These are phyloP conservation scores for Mnemiopsis leidyi DNA, from an alignment of 37 sponge, comb jelly and placozoan species.

Conservation along the genomic window DNA sequence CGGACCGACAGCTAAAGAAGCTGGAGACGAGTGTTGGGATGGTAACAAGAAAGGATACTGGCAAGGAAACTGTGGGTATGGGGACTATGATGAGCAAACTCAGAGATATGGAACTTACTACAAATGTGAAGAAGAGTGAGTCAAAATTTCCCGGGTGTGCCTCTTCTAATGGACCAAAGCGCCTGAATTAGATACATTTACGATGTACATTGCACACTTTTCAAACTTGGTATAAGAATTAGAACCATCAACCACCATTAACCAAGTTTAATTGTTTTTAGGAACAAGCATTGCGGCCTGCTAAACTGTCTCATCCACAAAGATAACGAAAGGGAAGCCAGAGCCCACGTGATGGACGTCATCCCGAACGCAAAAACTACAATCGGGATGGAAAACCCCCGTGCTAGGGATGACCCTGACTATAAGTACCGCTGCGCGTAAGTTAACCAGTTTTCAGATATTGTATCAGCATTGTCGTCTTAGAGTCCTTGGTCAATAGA, in stretches of 20 bases:
- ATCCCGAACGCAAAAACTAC: background rate
- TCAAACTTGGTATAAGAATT: too few relatives aligned
- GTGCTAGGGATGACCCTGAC: background rate
- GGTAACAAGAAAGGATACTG: background rate
- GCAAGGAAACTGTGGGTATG: constrained; percentile 35
- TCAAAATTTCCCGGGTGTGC: too few relatives aligned
- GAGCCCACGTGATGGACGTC: background rate
- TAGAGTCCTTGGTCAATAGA: too few relatives aligned
- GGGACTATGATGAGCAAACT: background rate
- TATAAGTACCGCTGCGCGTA: background rate
- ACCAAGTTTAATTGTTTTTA: background rate
- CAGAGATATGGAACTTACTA: background rate
- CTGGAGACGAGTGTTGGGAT: background rate
- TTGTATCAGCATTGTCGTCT: too few relatives aligned
- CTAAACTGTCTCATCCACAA: background rate
- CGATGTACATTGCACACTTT: too few relatives aligned
- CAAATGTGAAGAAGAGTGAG: constrained; percentile 14
- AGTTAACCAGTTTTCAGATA: too few relatives aligned
- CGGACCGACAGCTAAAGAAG: background rate
- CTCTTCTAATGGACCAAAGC: too few relatives aligned
- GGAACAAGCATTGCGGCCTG: background rate
- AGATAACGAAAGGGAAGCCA: background rate
- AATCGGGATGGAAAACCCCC: background rate
- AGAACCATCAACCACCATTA: too few relatives aligned
- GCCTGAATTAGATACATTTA: too few relatives aligned